phyloP scores from a whole-genome alignment of 2,113 vertebrate genomes.

The Semicossyphus pulcher region DNA sequence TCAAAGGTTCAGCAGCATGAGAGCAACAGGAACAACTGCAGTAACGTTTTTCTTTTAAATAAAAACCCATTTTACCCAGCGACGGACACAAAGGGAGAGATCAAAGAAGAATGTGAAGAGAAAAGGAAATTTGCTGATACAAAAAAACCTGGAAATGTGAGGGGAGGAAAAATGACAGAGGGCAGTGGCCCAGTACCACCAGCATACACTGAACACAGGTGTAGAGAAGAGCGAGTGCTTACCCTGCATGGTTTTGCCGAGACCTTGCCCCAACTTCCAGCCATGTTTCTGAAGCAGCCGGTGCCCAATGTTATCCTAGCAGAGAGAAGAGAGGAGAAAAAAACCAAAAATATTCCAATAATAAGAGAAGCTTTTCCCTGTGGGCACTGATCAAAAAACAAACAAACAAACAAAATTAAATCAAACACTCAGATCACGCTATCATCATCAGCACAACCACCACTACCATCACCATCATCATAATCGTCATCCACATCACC shows the following conservation, averaged over 20 bases:
- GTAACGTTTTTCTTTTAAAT: conserved; percentile 18
- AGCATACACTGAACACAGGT: conserved; percentile 25
- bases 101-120: conserved; percentile 46
- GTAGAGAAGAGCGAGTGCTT: conserved; percentile 80
- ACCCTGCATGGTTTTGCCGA: conserved; percentile 99
- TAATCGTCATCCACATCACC: conserved; percentile 74
- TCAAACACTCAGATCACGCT: conserved; percentile 76
- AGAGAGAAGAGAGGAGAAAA: conserved; percentile 95
- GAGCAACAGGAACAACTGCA: conserved; percentile 27
- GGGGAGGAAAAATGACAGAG: conserved; percentile 33
- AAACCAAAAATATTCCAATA: conserved; percentile 99
- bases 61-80: conserved; percentile 17
- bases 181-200: conserved; percentile 34
- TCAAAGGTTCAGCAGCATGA: conserved; percentile 23
- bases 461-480: conserved; percentile 74
- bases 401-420: conserved; percentile 58
- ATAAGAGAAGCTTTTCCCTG: conserved; percentile 95
- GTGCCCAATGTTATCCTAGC: conserved; percentile 99
- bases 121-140: conserved; percentile 36
- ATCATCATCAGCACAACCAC: conserved; percentile 78
- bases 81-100: conserved; percentile 43
- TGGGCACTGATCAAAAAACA: conserved; percentile 80
- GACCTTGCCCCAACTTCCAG: conserved; percentile 99
- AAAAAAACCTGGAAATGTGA: conserved; percentile 45
- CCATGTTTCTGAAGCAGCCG: conserved; percentile 99